phyloP scores from a whole-genome alignment of 2,888 invertebrate genomes.

The Drosophila aldrichi region DNA sequence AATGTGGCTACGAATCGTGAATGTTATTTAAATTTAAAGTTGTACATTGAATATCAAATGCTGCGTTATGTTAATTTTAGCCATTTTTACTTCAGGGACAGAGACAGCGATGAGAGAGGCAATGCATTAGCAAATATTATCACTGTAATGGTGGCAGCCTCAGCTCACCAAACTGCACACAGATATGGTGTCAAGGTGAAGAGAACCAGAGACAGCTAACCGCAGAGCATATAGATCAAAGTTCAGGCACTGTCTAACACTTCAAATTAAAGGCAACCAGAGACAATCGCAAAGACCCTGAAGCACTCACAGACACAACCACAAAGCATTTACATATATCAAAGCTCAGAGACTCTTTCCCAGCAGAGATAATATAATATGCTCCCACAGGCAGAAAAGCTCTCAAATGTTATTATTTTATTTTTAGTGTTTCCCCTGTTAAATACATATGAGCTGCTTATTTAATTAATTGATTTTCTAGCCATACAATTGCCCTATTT shows the following conservation, averaged over 20 bases:
- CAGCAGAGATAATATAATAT: too few relatives aligned
- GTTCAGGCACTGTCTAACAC: too few relatives aligned
- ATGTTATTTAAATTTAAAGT: slow-evolving; percentile 29
- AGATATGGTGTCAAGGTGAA: too few relatives aligned
- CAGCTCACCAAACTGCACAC: neutral
- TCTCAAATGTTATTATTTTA: neutral
- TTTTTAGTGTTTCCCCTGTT: too few relatives aligned
- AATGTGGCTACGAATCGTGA: slow-evolving; percentile 22
- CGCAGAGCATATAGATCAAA: too few relatives aligned
- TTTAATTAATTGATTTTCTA: neutral
- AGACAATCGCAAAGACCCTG: too few relatives aligned
- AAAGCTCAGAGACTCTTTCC: neutral
- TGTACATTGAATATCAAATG: neutral
- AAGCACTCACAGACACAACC: too few relatives aligned
- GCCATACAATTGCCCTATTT: neutral
- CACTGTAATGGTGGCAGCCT: neutral
- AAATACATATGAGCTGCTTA: too few relatives aligned
- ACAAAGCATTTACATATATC: too few relatives aligned
- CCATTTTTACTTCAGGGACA: neutral
- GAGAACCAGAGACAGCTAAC: too few relatives aligned
- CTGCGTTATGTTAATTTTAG: neutral
- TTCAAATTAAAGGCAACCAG: too few relatives aligned
- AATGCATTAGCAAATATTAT: neutral
- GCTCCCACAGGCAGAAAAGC: neutral
- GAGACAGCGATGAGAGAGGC: neutral